Conservation (phyloP, 2,888 invertebrate genomes). For the Amiota communis region DNA sequence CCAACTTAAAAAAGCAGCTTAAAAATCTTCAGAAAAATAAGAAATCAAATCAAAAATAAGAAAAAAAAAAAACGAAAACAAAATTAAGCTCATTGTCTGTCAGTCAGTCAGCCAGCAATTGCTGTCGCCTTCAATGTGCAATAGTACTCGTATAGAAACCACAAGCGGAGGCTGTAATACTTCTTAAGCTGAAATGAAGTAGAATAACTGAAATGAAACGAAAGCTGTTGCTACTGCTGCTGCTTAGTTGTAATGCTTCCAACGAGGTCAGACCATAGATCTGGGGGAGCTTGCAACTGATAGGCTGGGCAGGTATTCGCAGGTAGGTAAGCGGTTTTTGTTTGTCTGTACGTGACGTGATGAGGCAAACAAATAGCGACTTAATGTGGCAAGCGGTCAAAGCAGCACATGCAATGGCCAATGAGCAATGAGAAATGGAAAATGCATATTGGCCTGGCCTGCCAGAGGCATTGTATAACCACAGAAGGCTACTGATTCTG, state of each 20-base stretch:
- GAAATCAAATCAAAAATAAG: neutral
- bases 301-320: no score
- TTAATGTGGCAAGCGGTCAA: neutral
- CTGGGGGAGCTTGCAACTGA: no score
- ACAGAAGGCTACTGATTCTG: neutral
- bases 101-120: neutral
- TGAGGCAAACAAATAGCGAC: conserved; percentile 2
- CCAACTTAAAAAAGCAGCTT: conserved; percentile 6
- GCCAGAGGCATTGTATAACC: neutral
- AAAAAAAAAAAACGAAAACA: neutral
- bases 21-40: neutral
- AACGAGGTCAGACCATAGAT: neutral
- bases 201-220: conserved; percentile 2
- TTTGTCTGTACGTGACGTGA: neutral
- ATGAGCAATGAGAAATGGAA: no score
- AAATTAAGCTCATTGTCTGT: conserved; percentile 18
- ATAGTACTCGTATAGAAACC: neutral
- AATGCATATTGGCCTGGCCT: no score
- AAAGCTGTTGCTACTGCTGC: neutral
- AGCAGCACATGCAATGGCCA: no score
- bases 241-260: neutral
- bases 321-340: no score
- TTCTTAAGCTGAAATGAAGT: neutral
- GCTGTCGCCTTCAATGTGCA: neutral
- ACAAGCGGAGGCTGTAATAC: conserved; percentile 11